Percentiles rank a stretch among this genome's conserved stretches.
Evolutionary conservation across 30 jellyfish, hydroid and myxozoan species (phyloP).

Genomic region (Cassiopea xamachana): DNA sequence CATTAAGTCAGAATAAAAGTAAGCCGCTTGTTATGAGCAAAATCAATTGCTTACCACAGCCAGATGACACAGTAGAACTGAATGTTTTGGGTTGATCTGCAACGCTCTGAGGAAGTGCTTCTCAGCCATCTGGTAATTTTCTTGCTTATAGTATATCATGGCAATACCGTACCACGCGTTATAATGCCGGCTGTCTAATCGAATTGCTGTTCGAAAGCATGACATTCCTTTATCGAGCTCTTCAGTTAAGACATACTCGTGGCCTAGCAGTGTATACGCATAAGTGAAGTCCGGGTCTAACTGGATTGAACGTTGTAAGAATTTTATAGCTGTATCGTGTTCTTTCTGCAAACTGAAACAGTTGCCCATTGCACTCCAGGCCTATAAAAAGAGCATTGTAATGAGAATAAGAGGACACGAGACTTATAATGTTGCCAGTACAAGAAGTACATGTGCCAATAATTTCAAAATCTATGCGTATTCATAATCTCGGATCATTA

Average conservation of each 20-base stretch:
- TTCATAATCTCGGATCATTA: too few species aligned
- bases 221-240: slow-evolving; percentile 94
- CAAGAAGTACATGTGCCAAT: too few species aligned
- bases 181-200: slow-evolving; percentile 88
- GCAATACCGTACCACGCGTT: slow-evolving; percentile 99
- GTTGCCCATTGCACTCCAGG: slow-evolving; percentile 99
- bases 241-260: slow-evolving; percentile 93
- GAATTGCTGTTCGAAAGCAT: slow-evolving; percentile 93
- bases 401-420: neutral
- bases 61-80: slow-evolving; percentile 93
- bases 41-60: slow-evolving; percentile 87
- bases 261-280: slow-evolving; percentile 97
- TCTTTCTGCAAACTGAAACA: slow-evolving; percentile 98
- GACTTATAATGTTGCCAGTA: too few species aligned
- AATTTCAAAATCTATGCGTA: too few species aligned
- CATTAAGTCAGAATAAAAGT: neutral
- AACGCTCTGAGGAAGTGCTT: slow-evolving; percentile 88
- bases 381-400: slow-evolving; percentile 41
- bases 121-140: slow-evolving; percentile 89
- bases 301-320: slow-evolving; percentile 89
- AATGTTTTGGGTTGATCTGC: slow-evolving; percentile 88
- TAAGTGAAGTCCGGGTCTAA: slow-evolving; percentile 93
- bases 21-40: neutral
- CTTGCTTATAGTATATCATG: slow-evolving; percentile 97
- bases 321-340: slow-evolving; percentile 87